These are phyloP conservation scores for Drosophila triauraria DNA, from an alignment of 1,140 invertebrate species.

Conservation along the genomic window DNA sequence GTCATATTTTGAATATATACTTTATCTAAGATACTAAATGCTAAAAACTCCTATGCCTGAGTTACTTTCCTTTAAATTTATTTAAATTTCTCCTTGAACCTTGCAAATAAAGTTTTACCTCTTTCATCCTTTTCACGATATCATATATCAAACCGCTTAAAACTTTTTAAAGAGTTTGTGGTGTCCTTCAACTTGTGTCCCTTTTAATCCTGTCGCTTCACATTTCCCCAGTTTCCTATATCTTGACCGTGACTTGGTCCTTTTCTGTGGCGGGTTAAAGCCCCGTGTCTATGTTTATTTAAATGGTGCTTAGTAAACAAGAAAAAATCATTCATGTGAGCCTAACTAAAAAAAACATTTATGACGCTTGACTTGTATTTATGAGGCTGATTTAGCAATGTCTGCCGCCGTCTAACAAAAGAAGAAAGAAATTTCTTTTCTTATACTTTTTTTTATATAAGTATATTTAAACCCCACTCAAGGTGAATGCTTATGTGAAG, in stretches of 20 bases:
- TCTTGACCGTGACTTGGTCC: conserved; percentile 4
- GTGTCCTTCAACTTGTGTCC: conserved; percentile 7
- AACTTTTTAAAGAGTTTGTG: conserved; percentile 20
- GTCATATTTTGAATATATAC: too few relatives aligned
- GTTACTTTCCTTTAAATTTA: neutral
- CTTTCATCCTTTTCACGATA: neutral
- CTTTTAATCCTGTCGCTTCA: neutral
- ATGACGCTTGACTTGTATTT: conserved; percentile 72
- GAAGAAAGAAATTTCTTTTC: conserved; percentile 28
- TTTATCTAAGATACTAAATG: too few relatives aligned
- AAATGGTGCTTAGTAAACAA: conserved; percentile 24
- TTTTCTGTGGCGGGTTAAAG: neutral
- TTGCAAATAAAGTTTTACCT: neutral
- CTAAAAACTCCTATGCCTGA: neutral
- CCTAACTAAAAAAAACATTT: conserved; percentile 64
- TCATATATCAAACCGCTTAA: conserved; percentile 30
- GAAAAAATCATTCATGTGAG: conserved; percentile 17
- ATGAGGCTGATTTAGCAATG: conserved; percentile 58
- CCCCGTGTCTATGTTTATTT: conserved; percentile 30
- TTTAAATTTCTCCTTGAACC: neutral
- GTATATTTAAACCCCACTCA: conserved; percentile 41
- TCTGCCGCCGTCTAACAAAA: conserved; percentile 10
- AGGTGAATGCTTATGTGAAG: conserved; percentile 24
- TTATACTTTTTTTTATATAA: conserved; percentile 24
- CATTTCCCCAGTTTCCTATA: conserved; percentile 6